phyloP scores from a whole-genome alignment of 2,113 vertebrate species.

The Cyrtonyx montezumae region DNA sequence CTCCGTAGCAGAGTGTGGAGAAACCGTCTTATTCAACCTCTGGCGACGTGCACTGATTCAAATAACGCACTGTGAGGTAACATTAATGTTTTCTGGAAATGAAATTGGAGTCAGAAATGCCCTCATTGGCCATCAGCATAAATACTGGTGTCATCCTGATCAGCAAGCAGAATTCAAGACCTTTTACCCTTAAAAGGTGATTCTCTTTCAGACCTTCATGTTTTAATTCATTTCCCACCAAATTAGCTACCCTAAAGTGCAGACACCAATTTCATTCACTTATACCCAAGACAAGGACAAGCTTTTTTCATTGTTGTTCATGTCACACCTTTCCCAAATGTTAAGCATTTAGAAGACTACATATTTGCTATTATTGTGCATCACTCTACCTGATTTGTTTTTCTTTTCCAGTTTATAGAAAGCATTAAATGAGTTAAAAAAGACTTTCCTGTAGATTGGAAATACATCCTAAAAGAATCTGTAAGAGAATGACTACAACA shows the following conservation, averaged over 20 bases:
- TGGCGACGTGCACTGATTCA: not conserved
- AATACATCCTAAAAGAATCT: not conserved
- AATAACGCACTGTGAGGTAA: not conserved
- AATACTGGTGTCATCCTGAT: constrained; percentile 9
- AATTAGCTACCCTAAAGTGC: not conserved
- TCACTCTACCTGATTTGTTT: not conserved
- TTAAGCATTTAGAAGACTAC: not conserved
- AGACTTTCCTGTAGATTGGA: not conserved
- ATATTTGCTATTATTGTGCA: not conserved
- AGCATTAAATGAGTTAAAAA: not conserved
- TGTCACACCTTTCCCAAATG: not conserved
- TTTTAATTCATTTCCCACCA: not conserved
- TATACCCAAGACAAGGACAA: not conserved
- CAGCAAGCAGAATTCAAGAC: not conserved
- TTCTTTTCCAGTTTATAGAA: not conserved
- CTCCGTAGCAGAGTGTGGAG: not conserved
- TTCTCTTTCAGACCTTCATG: not conserved
- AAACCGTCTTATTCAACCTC: constrained; percentile 59
- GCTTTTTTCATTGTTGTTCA: not conserved
- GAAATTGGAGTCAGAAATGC: constrained; percentile 19
- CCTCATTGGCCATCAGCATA: constrained; percentile 24
- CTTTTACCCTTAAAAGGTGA: not conserved
- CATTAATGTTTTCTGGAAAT: constrained; percentile 57
- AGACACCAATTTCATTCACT: not conserved
- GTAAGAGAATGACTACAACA: not conserved